Percentiles rank a stretch among this genome's conserved stretches.
Evolutionary conservation across 2,113 vertebrate species (phyloP).

Genomic region (Corynorhinus townsendii): DNA sequence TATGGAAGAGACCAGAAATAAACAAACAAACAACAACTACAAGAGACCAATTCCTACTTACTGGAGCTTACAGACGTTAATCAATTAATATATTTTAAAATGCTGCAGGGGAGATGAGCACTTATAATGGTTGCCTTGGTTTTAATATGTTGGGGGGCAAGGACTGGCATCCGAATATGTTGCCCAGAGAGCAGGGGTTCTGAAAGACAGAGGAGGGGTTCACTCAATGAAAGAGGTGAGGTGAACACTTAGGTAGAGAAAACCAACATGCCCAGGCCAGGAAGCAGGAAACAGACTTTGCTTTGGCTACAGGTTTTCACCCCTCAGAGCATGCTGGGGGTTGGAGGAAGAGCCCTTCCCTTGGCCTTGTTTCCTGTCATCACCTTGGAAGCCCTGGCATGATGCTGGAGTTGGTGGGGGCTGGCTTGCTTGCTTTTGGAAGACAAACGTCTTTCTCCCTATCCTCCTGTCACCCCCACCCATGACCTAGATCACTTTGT

Average conservation of each 20-base stretch:
- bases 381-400: not conserved
- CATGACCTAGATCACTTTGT: not conserved
- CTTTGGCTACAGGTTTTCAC: not conserved
- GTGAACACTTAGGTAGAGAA: not conserved
- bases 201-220: not conserved
- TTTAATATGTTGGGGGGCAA: fast-evolving
- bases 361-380: not conserved
- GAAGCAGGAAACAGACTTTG: not conserved
- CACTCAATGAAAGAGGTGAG: not conserved
- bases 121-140: not conserved
- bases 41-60: not conserved
- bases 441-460: not conserved
- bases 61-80: not conserved
- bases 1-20: not conserved
- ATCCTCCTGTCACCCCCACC: not conserved
- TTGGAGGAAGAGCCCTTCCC: not conserved
- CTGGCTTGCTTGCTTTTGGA: not conserved
- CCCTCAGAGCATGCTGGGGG: too few relatives aligned
- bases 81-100: not conserved
- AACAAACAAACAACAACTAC: not conserved
- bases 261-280: too few relatives aligned
- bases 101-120: not conserved
- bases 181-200: not conserved
- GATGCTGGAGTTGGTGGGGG: not conserved
- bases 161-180: not conserved